Conservation (phyloP, 2,888 invertebrate species). For the Morpho helenor region DNA sequence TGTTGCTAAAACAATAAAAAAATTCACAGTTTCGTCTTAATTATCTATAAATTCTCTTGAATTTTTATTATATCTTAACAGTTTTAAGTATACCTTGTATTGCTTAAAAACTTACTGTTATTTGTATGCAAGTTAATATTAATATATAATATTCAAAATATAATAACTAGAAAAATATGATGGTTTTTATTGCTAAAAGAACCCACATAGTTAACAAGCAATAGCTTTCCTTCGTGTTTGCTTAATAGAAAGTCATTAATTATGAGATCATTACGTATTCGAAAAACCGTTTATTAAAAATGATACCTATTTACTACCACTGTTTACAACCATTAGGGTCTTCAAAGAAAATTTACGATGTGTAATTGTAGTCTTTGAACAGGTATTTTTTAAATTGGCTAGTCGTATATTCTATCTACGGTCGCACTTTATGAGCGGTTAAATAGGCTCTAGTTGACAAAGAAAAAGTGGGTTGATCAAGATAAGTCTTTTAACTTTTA, state of each 20-base stretch:
- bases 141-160: too few relatives aligned
- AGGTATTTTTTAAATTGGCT: background rate
- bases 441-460: too few relatives aligned
- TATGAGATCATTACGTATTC: constrained; percentile 37
- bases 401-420: background rate
- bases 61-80: too few relatives aligned
- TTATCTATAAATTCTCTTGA: too few relatives aligned
- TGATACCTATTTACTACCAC: constrained; percentile 37
- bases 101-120: too few relatives aligned
- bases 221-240: background rate
- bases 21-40: too few relatives aligned
- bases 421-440: background rate
- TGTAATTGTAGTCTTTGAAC: constrained; percentile 30
- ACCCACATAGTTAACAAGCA: background rate
- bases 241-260: constrained; percentile 4
- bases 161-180: too few relatives aligned
- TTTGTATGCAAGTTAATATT: too few relatives aligned
- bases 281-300: constrained; percentile 41
- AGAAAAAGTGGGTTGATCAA: too few relatives aligned
- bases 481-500: too few relatives aligned
- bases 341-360: constrained; percentile 50
- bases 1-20: too few relatives aligned
- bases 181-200: background rate
- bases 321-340: constrained; percentile 33
- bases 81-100: too few relatives aligned